Evolutionary conservation across 2,113 vertebrate genomes (phyloP).

Genomic region (Platichthys flesus): DNA sequence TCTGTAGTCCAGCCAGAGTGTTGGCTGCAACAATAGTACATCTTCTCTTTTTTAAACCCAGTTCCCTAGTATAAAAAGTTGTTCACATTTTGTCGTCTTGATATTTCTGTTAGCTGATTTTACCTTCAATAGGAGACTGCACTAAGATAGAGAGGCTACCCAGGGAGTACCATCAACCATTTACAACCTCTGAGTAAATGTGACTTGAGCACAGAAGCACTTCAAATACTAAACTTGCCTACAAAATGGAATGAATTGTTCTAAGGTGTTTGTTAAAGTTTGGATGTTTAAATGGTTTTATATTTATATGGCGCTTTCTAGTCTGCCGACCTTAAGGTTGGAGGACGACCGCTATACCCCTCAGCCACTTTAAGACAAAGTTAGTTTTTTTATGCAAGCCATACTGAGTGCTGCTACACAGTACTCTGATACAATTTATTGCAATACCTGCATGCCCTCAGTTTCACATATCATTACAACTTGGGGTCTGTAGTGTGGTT

Average conservation of each 20-base stretch:
- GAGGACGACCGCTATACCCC: no score
- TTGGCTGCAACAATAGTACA: no score
- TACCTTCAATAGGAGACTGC: not conserved
- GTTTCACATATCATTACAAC: not conserved
- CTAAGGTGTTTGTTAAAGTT: not conserved
- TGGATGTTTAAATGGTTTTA: not conserved
- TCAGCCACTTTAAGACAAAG: not conserved
- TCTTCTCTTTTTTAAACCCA: no score
- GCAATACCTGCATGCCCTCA: not conserved
- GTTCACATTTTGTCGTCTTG: no score
- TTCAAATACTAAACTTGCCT: not conserved
- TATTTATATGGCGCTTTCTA: no score
- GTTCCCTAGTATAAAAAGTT: no score
- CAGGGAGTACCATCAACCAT: not conserved
- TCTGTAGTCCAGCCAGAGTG: no score
- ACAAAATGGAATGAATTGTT: not conserved
- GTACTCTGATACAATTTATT: not conserved
- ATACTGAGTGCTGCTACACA: not conserved
- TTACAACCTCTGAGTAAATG: not conserved
- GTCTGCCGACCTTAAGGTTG: no score
- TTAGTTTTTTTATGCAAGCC: not conserved
- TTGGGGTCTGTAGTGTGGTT: not conserved
- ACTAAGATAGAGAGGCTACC: not conserved
- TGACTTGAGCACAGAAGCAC: not conserved
- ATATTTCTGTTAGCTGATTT: no score